phyloP scores from a whole-genome alignment of 2,113 vertebrate species.

The Cacatua alba region DNA sequence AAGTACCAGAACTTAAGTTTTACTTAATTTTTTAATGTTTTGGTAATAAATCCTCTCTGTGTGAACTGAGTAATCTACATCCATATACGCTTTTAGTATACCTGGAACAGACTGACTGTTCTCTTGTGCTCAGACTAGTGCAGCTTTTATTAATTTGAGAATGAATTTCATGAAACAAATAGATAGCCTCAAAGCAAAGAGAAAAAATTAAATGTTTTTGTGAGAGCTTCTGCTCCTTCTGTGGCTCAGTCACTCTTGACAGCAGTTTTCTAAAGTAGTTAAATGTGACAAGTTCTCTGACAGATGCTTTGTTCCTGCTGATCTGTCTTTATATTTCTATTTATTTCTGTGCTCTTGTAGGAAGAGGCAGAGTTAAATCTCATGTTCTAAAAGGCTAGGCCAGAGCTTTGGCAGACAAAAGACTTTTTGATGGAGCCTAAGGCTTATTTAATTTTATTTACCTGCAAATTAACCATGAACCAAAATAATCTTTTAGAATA shows the following conservation, averaged over 20 bases:
- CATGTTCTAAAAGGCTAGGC: not conserved
- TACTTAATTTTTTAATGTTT: not conserved
- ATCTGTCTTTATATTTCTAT: conserved; percentile 32
- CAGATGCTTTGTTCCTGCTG: conserved; percentile 21
- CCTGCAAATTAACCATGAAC: conserved; percentile 12
- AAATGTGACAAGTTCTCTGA: not conserved
- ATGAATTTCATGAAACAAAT: not conserved
- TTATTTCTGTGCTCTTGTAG: conserved; percentile 13
- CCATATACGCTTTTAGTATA: not conserved
- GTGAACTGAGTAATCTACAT: not conserved
- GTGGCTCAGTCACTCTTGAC: not conserved
- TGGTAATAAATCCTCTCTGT: not conserved
- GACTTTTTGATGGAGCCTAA: not conserved
- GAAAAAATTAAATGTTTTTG: not conserved
- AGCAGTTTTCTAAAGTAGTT: conserved; percentile 11
- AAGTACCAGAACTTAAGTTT: not conserved
- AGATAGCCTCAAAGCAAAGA: not conserved
- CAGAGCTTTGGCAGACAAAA: not conserved
- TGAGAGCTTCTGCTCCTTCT: not conserved
- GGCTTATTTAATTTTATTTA: conserved; percentile 35
- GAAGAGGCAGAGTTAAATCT: not conserved
- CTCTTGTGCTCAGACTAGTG: not conserved
- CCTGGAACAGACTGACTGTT: not conserved
- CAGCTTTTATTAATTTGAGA: not conserved
- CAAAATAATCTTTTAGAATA: not conserved